Evolutionary conservation across 2,113 vertebrate species (phyloP), one percentile per base, ranked within the genome.

Genomic region (Hippocampus abdominalis): DNA sequence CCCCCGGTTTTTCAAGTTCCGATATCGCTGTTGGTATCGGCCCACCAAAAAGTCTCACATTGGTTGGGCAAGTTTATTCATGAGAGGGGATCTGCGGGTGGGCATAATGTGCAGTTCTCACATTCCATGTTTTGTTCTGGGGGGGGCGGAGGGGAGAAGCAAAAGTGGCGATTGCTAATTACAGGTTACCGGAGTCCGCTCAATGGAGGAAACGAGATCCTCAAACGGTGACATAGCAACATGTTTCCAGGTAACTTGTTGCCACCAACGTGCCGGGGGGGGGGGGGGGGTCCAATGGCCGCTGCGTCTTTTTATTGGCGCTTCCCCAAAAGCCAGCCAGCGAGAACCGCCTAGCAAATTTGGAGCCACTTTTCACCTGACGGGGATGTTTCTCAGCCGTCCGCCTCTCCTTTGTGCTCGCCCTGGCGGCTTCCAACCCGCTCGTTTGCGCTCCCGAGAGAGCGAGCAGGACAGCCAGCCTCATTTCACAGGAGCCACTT

Each of bases 401-500:
- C 84, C 81, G 71, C 73, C 56, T 27, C 63, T 67, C 48, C 27
- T 27, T 67, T 53, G 53, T 69, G 40, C 39, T 11, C 10, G 40
- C 40, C 44, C 15, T 10, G 63, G 61, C 68, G 29, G 56, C 76
- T 78, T 44, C 42, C 42, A 5, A 32, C 4, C 29, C 29, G 29
- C 29, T 32, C 84, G 57, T 75, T 69, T 74, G 71, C 59, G 68
- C 59, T 8, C n/a, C 40, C 12, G 63, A 8, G 20, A 69, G 12
- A 20, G 32, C 2, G 32, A 1, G 70, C 85, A 81, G 90, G 90
- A 90, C 72, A 48, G 89, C 91, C 90, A 92, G 91, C 29, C 29
- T 91, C 88, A 92, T 93, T 92, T 93, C 89, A 91, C 89, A 90
- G 89, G 88, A n/a, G n/a, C n/a, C 88, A 86, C 84, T 79, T 89